A percentile compares a stretch with the other conserved stretches of the same genome.
Evolutionary conservation across 2,888 invertebrate genomes (phyloP).

Genomic region (Macrosiphum euphorbiae): DNA sequence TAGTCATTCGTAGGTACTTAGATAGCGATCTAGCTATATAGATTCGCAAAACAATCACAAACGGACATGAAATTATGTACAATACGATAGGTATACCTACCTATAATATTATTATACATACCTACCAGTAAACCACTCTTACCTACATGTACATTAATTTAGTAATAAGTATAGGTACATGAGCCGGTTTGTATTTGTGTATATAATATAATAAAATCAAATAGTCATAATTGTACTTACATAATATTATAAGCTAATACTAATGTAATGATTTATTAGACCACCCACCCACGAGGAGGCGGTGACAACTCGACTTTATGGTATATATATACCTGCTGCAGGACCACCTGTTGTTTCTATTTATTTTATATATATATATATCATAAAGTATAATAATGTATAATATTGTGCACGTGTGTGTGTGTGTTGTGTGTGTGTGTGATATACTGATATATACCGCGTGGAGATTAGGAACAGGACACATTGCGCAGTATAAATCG

Average conservation of each 20-base stretch:
- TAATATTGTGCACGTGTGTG: neutral
- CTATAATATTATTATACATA: neutral
- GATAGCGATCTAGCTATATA: neutral
- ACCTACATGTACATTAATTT: neutral
- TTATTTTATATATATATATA: neutral
- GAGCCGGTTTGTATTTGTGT: conserved; percentile 2
- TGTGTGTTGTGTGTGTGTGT: neutral
- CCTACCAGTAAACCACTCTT: neutral
- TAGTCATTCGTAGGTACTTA: neutral
- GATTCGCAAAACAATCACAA: neutral
- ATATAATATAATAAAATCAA: conserved; percentile 16
- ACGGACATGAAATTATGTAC: neutral
- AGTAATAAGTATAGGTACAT: neutral
- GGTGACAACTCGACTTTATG: conserved; percentile 23
- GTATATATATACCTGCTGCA: neutral
- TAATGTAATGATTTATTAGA: conserved; percentile 38
- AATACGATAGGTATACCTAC: neutral
- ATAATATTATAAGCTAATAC: conserved; percentile 27
- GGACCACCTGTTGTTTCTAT: conserved; percentile 50
- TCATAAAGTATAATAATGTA: neutral
- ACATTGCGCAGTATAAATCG: neutral
- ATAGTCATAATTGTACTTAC: conserved; percentile 16
- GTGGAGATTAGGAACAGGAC: conserved; percentile 3
- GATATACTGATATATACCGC: neutral
- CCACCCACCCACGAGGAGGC: conserved; percentile 39